Conservation (phyloP, 2,113 vertebrate genomes). For the Onychostruthus taczanowskii region DNA sequence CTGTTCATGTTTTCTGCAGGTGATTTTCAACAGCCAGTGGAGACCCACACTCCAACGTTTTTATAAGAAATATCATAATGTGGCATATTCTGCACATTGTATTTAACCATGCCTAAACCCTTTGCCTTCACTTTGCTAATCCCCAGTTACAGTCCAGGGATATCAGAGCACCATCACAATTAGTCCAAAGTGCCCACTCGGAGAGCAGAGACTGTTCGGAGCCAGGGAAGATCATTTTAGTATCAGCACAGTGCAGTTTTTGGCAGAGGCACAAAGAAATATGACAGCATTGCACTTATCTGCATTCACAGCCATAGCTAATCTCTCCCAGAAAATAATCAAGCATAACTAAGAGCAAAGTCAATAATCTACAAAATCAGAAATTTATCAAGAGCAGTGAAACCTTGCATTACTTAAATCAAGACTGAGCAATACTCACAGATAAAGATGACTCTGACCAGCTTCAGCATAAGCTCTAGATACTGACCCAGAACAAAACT, state of each 20-base stretch:
- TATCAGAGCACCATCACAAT: neutral
- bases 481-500: neutral
- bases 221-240: neutral
- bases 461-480: neutral
- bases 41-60: neutral
- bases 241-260: neutral
- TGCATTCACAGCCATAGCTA: neutral
- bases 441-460: neutral
- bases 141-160: neutral
- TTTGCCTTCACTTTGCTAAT: neutral
- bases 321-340: neutral
- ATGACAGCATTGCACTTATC: neutral
- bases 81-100: neutral
- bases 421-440: neutral
- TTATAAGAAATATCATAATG: neutral
- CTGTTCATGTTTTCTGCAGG: neutral
- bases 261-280: neutral
- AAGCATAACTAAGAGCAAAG: neutral
- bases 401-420: neutral
- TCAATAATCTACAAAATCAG: neutral
- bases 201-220: neutral
- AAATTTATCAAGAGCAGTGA: neutral
- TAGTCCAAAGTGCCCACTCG: neutral
- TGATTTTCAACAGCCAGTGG: neutral
- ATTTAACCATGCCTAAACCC: neutral